Evolutionary conservation across 2,113 vertebrate genomes (phyloP).

Genomic region (Poecilia latipinna): DNA sequence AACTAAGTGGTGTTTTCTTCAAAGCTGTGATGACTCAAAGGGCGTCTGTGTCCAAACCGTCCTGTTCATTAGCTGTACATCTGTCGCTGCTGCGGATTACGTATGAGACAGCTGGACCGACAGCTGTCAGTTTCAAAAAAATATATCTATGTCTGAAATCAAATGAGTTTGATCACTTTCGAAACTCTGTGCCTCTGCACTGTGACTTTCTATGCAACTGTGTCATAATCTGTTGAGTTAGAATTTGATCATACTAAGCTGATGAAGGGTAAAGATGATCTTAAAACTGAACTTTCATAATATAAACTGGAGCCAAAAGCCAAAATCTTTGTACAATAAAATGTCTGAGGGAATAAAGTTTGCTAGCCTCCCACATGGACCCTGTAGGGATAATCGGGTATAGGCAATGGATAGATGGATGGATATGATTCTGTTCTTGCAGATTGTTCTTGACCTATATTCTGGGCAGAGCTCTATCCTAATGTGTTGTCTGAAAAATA

Average conservation of each 20-base stretch:
- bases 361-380: not conserved
- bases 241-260: not conserved
- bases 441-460: no score
- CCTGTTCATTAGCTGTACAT: constrained; percentile 41
- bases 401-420: no score
- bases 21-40: not conserved
- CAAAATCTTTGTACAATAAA: not conserved
- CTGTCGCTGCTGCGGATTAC: constrained; percentile 42
- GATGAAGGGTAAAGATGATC: not conserved
- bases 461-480: no score
- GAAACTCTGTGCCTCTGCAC: not conserved
- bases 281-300: not conserved
- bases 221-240: not conserved
- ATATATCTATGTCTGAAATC: not conserved
- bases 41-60: not conserved
- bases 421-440: no score
- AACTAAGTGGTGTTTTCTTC: not conserved
- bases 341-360: not conserved
- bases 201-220: not conserved
- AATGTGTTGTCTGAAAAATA: no score
- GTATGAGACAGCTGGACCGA: constrained; percentile 28
- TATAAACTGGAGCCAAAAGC: not conserved
- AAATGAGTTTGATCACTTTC: not conserved
- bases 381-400: no score
- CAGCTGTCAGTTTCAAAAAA: constrained; percentile 23